Conservation (phyloP, 2,888 invertebrate genomes). For the Rotaria sp. region DNA sequence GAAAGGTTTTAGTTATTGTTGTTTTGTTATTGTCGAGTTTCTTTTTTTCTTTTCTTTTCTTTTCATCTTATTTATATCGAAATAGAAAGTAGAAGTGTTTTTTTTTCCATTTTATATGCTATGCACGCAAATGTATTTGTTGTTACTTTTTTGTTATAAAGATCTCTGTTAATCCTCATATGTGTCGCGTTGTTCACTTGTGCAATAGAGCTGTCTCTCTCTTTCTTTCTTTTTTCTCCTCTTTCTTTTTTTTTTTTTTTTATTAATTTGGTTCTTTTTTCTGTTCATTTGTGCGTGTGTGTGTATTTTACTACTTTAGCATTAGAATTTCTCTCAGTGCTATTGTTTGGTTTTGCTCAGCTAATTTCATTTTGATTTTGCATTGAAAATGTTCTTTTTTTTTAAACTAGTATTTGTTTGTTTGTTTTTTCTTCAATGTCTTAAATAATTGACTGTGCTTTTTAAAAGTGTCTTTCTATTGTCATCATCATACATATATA, state of each 20-base stretch:
- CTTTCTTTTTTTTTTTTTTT: not conserved
- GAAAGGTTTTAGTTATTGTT: not conserved
- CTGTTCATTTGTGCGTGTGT: not conserved
- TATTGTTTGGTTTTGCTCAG: conserved; percentile 15
- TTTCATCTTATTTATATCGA: not conserved
- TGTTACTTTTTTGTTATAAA: not conserved
- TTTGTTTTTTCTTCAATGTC: not conserved
- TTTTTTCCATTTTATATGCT: not conserved
- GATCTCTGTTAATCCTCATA: conserved; percentile 7
- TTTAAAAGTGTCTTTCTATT: conserved; percentile 3
- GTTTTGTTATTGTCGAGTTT: not conserved
- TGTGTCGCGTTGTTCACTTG: not conserved
- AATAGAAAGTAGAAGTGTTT: not conserved
- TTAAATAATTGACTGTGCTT: conserved; percentile 7
- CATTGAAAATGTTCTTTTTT: not conserved
- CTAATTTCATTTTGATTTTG: not conserved
- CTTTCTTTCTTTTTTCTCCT: not conserved
- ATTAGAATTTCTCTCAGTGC: not conserved
- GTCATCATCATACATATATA: not conserved
- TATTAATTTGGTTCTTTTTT: not conserved
- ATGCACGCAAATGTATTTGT: not conserved
- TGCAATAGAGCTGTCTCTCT: not conserved
- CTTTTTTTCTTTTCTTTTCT: not conserved
- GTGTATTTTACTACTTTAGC: not conserved
- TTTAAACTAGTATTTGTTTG: not conserved